phyloP scores from a whole-genome alignment of 2,888 invertebrate genomes.

The Lutraria lutraria region DNA sequence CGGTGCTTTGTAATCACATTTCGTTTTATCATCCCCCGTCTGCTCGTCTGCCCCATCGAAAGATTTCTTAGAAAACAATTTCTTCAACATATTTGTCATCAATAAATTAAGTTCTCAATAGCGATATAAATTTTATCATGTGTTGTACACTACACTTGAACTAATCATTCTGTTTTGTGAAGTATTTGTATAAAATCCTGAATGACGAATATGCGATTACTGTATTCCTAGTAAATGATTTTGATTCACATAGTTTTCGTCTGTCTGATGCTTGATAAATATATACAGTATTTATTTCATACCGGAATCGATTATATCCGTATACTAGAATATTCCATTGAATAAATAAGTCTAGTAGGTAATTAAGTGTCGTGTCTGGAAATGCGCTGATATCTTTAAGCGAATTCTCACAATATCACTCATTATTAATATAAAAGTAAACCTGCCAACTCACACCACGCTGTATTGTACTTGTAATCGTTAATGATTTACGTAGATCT shows the following conservation, averaged over 20 bases:
- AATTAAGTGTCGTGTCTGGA: neutral
- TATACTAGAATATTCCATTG: neutral
- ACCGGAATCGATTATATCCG: neutral
- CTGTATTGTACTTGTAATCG: slow-evolving; percentile 10
- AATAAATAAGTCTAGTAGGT: neutral
- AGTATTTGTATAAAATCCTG: neutral
- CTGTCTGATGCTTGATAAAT: neutral
- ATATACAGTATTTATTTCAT: neutral
- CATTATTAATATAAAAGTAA: neutral
- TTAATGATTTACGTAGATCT: slow-evolving; percentile 16
- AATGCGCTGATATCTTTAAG: neutral
- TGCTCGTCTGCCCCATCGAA: neutral
- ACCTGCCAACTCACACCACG: neutral
- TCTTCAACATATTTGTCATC: neutral
- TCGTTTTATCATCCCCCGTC: neutral
- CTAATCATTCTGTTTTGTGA: neutral
- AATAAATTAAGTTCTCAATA: neutral
- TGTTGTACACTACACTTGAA: neutral
- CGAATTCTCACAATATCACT: neutral
- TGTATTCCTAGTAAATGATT: neutral
- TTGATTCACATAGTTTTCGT: neutral
- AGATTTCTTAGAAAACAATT: neutral
- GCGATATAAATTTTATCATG: neutral
- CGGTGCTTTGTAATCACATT: neutral
- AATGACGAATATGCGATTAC: neutral